These are phyloP conservation scores for Heliconius congener DNA, from an alignment of 1,140 invertebrate species.

Conservation along the genomic window DNA sequence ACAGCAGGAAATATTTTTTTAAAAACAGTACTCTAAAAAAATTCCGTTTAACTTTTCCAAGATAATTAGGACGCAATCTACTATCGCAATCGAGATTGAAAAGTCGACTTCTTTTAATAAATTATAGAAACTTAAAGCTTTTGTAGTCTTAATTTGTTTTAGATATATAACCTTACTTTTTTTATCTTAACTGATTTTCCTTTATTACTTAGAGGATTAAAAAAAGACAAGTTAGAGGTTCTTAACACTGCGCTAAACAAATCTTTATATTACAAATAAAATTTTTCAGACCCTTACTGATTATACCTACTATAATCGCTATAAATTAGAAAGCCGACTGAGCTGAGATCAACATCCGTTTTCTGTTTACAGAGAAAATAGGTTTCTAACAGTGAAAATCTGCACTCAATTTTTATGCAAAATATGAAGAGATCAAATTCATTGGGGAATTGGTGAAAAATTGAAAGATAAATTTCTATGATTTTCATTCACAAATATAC, in stretches of 20 bases:
- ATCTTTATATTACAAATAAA: too few relatives aligned
- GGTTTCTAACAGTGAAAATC: background rate
- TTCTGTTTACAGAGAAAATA: background rate
- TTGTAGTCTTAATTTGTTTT: background rate
- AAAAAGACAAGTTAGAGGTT: too few relatives aligned
- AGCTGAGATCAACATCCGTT: background rate
- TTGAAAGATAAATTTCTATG: constrained; percentile 16
- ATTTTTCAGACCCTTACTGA: too few relatives aligned
- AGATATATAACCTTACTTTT: background rate
- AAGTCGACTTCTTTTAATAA: background rate
- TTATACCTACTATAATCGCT: too few relatives aligned
- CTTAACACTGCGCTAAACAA: too few relatives aligned
- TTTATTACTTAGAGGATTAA: too few relatives aligned
- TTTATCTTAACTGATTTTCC: too few relatives aligned
- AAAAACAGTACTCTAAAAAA: background rate
- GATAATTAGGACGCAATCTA: constrained; percentile 2
- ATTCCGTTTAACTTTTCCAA: background rate
- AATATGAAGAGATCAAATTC: background rate
- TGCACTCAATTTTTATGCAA: background rate
- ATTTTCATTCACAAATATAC: background rate
- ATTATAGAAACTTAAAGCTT: background rate
- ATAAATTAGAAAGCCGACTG: background rate
- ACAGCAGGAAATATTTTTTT: background rate
- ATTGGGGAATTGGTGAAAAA: constrained; percentile 1
- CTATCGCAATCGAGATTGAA: constrained; percentile 8